Percentiles rank a stretch among this genome's conserved stretches.
Conservation (phyloP, 2,797 vertebrate species). For the Kryptolebias ocellatus region DNA sequence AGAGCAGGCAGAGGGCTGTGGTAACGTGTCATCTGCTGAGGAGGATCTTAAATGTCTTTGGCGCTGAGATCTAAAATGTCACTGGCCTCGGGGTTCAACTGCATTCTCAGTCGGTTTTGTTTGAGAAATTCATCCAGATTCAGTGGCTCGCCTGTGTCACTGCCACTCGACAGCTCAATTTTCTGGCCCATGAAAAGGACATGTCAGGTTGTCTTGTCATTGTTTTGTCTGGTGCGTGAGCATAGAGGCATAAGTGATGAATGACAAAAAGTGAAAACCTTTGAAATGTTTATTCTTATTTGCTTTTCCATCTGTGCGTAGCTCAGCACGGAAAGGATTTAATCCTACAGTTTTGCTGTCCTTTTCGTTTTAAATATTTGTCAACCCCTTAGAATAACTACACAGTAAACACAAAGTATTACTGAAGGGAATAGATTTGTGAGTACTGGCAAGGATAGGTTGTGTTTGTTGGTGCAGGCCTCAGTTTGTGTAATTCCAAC, state of each 20-base stretch:
- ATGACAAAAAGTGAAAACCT: constrained; percentile 37
- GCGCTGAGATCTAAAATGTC: constrained; percentile 71
- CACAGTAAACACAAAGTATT: constrained; percentile 12
- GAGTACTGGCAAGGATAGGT: not conserved
- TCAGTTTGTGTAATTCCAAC: constrained; percentile 14
- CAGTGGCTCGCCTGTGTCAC: constrained; percentile 44
- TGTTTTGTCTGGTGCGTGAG: constrained; percentile 38
- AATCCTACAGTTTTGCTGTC: constrained; percentile 4
- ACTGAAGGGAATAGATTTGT: constrained; percentile 5
- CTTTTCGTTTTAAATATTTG: constrained; percentile 24
- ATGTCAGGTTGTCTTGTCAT: constrained; percentile 63
- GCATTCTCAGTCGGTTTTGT: constrained; percentile 56
- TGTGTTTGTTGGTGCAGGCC: constrained; percentile 9
- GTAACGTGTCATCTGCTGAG: constrained; percentile 56
- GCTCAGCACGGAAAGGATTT: constrained; percentile 5
- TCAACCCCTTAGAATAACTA: constrained; percentile 11
- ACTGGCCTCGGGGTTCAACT: constrained; percentile 64
- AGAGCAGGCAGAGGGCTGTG: constrained; percentile 46
- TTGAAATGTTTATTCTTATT: constrained; percentile 29
- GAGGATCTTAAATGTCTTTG: constrained; percentile 67
- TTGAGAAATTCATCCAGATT: constrained; percentile 59
- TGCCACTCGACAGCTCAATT: constrained; percentile 67
- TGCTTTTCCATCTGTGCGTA: constrained; percentile 27
- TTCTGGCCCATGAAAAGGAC: constrained; percentile 64
- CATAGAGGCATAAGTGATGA: constrained; percentile 48